These are phyloP conservation scores for Lagocephalus sceleratus DNA, from an alignment of 2,797 vertebrate species.

Conservation along the genomic window DNA sequence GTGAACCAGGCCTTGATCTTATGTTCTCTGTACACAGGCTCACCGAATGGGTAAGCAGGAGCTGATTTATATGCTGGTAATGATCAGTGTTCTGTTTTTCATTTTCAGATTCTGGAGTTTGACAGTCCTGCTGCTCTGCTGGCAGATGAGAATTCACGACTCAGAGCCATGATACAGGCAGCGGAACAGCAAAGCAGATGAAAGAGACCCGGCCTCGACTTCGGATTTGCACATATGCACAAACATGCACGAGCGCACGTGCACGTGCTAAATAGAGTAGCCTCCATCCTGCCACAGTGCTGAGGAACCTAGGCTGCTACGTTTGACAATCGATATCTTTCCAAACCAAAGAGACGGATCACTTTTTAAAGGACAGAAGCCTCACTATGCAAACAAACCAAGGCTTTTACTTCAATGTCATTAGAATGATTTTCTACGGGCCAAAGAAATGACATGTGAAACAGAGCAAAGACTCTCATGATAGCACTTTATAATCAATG, in stretches of 20 bases:
- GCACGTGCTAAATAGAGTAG: not conserved
- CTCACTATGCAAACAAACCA: too few relatives aligned
- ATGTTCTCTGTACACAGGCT: conserved; percentile 1
- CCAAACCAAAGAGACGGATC: conserved; percentile 56
- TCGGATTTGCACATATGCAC: conserved; percentile 30
- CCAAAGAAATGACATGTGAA: conserved; percentile 43
- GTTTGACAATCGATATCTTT: conserved; percentile 36
- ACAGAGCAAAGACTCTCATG: conserved; percentile 44
- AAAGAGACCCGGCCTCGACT: conserved; percentile 43
- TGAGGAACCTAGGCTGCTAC: conserved; percentile 9
- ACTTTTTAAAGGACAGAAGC: conserved; percentile 22
- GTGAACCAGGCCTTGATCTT: conserved; percentile 15
- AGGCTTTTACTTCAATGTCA: conserved; percentile 13
- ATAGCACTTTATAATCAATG: conserved; percentile 63
- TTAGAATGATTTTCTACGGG: conserved; percentile 23
- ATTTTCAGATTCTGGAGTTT: conserved; percentile 79
- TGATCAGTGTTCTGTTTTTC: conserved; percentile 37
- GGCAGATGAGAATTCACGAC: conserved; percentile 76
- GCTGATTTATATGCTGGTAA: conserved; percentile 17
- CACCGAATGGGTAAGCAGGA: conserved; percentile 3
- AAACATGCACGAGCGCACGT: not conserved
- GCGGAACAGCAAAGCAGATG: conserved; percentile 65
- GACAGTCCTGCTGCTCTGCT: conserved; percentile 76
- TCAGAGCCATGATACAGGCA: conserved; percentile 76
- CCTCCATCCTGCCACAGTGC: conserved; percentile 25